These are phyloP conservation scores for Drosophila punjabiensis DNA, from an alignment of 1,140 invertebrate species.

Conservation along the genomic window DNA sequence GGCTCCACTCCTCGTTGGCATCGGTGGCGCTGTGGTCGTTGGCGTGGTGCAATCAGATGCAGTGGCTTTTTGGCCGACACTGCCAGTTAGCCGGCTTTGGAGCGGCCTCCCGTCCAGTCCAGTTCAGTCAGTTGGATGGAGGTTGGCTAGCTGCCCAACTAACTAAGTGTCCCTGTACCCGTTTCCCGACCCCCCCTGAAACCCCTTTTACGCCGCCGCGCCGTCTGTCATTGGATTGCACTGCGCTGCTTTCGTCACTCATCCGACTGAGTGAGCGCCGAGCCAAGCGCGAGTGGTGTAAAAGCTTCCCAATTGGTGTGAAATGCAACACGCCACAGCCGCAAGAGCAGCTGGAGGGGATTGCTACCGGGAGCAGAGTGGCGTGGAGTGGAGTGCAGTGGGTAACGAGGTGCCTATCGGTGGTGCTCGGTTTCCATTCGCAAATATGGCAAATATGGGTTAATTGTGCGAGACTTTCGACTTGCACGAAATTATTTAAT, in stretches of 20 bases:
- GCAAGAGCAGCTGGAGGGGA: constrained; percentile 17
- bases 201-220: background rate
- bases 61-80: constrained; percentile 78
- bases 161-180: constrained; percentile 54
- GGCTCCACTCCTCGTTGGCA: constrained; percentile 30
- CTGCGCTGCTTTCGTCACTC: constrained; percentile 74
- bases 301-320: constrained; percentile 75
- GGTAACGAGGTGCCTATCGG: constrained; percentile 16
- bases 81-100: constrained; percentile 54
- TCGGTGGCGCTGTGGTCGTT: constrained; percentile 64
- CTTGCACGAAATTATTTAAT: constrained; percentile 70
- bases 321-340: constrained; percentile 75
- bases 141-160: constrained; percentile 62
- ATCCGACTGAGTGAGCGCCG: constrained; percentile 75
- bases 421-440: constrained; percentile 52
- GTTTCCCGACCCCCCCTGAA: constrained; percentile 1
- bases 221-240: constrained; percentile 44
- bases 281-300: constrained; percentile 65
- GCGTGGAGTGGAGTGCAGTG: background rate
- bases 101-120: constrained; percentile 19
- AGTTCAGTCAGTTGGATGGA: constrained; percentile 41
- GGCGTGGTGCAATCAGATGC: constrained; percentile 79
- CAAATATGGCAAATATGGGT: constrained; percentile 69
- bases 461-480: constrained; percentile 78
- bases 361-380: background rate